Evolutionary conservation across 2,888 invertebrate genomes (phyloP), one percentile per base, ranked within the genome.

Genomic region (Rhodophaea formosa): DNA sequence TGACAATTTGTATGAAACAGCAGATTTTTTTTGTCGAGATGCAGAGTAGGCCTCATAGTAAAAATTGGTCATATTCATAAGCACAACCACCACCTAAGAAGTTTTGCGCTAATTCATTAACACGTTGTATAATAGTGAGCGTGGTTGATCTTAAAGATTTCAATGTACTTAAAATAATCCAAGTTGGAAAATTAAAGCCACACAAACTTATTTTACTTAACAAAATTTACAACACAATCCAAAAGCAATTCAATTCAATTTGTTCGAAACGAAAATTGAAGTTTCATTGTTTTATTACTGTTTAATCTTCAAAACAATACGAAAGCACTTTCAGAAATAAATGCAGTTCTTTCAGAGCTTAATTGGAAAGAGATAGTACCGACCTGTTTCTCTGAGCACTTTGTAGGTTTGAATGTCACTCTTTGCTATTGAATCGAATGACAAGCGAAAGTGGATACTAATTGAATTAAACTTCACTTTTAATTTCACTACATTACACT

Each of bases 261-360:
- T 32, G 32, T 39, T 1, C 17, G 6, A 39, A 53, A 53, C n/a
- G 32, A 53, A 23, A 53, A 42, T 42, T 52, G 39, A 53, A 35
- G 35, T n/a, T 42, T 53, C 23, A 39, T 39, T 39, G n/a, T n/a
- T 39, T 39, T 12, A 39, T 39, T 39, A 17, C 6, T 17, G 16
- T 23, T 10, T 10, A 16, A 52, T 17, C 14, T 39, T 10, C n/a
- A 39, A 17, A 39, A 23, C 23, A 39, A 42, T 23, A 17, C n/a
- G 12, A 42, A 30, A 53, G 52, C 35, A 42, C 39, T 42, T 53
- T 53, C 39, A 16, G 17, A 53, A 32, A 49, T 32, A 32, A 49
- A 49, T 8, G 49, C 23, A 32, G 49, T 32, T 49, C 49, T 49
- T 49, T 49, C 49, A 49, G 32, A 32, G 7, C 14, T 30, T 49